Base-by-base conservation (phyloP, 1,140 invertebrate genomes). In the Formica exsecta region DNA sequence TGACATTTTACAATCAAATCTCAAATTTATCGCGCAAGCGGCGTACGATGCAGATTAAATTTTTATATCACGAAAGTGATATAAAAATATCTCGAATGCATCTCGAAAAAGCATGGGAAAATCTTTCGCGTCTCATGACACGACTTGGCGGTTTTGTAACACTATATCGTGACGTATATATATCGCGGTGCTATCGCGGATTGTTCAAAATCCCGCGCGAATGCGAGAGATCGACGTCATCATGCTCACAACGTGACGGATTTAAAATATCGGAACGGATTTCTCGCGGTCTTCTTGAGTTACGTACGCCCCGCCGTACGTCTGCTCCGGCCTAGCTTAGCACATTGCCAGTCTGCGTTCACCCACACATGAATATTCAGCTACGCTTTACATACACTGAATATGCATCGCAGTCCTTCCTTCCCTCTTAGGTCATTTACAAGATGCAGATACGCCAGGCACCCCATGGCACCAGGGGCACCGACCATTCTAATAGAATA, bases 351-450 rank as follows among this genome's bases (percentile, higher is more conserved):
- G 90, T 85, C 92, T 87, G 88, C 93, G 89, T 91, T 93, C 93
- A 93, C 91, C 93, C 91, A 93, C 92, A 92, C 92, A 94, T 94
- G 93, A 94, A 94, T 94, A 94, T 94, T 94, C 94, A 94, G 92
- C 84, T 62, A 74, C 89, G 91, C 92, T 94, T 94, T 94, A 94
- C 94, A 94, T 94, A 94, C 90, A 94, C 92, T 94, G 94, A 94
- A 94, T 94, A 94, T 94, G 94, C 93, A 94, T 94, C 92, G 90
- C 66, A 92, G 92, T 93, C 92, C 92, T 93, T 94, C 93, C 94
- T 94, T 94, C 91, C 93, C 92, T 94, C 94, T 94, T 94, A 94
- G 93, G 93, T 94, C 93, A 94, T 94, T 94, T 94, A 94, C 93
- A 94, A 94, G 94, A 94, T 94, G 92, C 93, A 93, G 93, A 94